phyloP scores from a whole-genome alignment of 2,797 vertebrate species.

The Chiroxiphia lanceolata region DNA sequence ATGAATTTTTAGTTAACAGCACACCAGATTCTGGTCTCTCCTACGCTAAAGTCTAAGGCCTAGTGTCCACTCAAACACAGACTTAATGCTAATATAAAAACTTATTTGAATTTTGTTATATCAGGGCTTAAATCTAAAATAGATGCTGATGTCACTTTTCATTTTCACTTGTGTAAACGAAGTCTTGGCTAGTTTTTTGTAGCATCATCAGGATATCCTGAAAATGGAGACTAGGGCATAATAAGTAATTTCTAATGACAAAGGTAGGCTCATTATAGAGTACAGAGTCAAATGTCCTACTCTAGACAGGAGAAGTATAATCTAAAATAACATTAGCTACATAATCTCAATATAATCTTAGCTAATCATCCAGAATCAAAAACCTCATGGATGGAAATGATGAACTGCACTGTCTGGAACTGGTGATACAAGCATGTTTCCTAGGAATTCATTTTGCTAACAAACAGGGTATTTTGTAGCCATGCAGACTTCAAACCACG shows the following conservation, averaged over 20 bases:
- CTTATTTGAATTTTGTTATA: background rate
- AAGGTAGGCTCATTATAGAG: background rate
- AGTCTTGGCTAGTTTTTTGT: background rate
- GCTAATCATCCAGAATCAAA: background rate
- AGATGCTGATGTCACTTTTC: background rate
- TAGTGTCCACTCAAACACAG: background rate
- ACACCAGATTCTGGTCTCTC: background rate
- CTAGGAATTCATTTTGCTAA: background rate
- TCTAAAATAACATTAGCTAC: background rate
- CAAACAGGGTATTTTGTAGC: background rate
- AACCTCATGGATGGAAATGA: background rate
- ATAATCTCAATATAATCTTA: background rate
- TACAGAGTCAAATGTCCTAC: background rate
- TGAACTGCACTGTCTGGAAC: background rate
- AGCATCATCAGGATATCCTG: background rate
- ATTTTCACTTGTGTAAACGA: background rate
- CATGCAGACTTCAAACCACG: background rate
- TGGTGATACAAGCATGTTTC: background rate
- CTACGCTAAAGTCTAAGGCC: background rate
- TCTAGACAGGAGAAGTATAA: background rate
- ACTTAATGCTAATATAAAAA: background rate
- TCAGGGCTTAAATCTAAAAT: background rate
- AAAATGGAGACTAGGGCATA: background rate
- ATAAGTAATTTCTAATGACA: background rate
- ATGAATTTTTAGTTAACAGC: background rate